Evolutionary conservation across 2,888 invertebrate genomes (phyloP).

Genomic region (Sicus ferrugineus): DNA sequence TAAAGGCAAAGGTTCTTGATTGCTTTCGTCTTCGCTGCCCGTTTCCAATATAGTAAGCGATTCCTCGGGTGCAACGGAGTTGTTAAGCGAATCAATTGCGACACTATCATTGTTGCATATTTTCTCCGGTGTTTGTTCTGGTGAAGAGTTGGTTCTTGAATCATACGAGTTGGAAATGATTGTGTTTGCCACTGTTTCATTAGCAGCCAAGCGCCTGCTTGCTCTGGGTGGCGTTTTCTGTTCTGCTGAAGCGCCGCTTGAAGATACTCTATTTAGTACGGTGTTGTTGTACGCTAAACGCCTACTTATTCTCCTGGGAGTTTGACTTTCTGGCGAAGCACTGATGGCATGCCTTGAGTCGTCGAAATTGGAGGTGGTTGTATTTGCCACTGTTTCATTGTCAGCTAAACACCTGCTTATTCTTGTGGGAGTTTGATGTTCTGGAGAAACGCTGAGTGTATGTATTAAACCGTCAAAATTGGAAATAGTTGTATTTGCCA

Average conservation of each 20-base stretch:
- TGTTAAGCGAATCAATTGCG: not conserved
- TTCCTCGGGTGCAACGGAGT: slow-evolving; percentile 45
- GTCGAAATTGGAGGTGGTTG: slow-evolving; percentile 18
- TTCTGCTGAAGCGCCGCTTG: too few relatives aligned
- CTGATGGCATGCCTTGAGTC: not conserved
- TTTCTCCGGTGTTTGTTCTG: not conserved
- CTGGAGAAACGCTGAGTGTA: not conserved
- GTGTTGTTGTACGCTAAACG: too few relatives aligned
- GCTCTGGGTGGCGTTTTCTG: too few relatives aligned
- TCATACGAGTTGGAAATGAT: too few relatives aligned
- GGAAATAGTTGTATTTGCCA: slow-evolving; percentile 11
- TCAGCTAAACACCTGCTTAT: slow-evolving; percentile 5
- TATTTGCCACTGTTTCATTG: slow-evolving; percentile 44
- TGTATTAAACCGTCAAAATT: not conserved
- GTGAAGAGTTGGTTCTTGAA: too few relatives aligned
- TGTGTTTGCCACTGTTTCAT: too few relatives aligned
- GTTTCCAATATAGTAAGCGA: slow-evolving; percentile 59
- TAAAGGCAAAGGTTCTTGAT: not conserved
- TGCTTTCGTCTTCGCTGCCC: slow-evolving; percentile 47
- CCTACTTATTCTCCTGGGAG: not conserved
- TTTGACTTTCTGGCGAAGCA: not conserved
- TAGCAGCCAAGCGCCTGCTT: not conserved
- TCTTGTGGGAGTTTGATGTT: not conserved
- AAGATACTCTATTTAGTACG: too few relatives aligned
- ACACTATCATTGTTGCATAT: slow-evolving; percentile 27